These are phyloP conservation scores for Xylota sylvarum DNA, from an alignment of 2,888 invertebrate species.

Conservation along the genomic window DNA sequence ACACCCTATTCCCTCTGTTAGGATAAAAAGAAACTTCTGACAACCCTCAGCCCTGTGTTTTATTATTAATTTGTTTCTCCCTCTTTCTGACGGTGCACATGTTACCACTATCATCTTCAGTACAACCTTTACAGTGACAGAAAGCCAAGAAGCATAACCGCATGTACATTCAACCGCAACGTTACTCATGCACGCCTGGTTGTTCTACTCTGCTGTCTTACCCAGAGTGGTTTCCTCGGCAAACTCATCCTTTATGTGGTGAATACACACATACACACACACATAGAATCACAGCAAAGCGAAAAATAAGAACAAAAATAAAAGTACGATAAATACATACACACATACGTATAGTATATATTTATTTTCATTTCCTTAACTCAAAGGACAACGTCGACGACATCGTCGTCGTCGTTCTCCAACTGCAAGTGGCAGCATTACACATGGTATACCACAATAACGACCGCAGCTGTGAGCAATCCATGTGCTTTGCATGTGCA, in stretches of 20 bases:
- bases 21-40: constrained; percentile 2
- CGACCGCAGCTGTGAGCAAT: constrained; percentile 25
- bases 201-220: constrained; percentile 35
- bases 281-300: neutral
- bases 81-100: constrained; percentile 28
- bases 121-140: constrained; percentile 42
- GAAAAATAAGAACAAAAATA: constrained; percentile 4
- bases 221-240: constrained; percentile 27
- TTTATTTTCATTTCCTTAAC: constrained; percentile 1
- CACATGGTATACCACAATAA: constrained; percentile 16
- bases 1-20: neutral
- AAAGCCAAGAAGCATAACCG: constrained; percentile 54
- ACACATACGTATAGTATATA: constrained; percentile 9
- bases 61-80: constrained; percentile 34
- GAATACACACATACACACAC: constrained; percentile 2
- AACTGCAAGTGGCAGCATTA: constrained; percentile 32
- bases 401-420: constrained; percentile 4
- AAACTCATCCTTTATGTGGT: constrained; percentile 40
- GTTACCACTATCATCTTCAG: constrained; percentile 39
- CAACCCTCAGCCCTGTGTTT: constrained; percentile 30
- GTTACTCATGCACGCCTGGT: constrained; percentile 51
- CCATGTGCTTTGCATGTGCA: constrained; percentile 15
- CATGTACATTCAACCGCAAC: constrained; percentile 53
- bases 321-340: neutral
- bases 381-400: neutral